A percentile compares a stretch with the other conserved stretches of the same genome.
phyloP scores from a whole-genome alignment of 2,888 invertebrate species.

The Phragmatobia fuliginosa region DNA sequence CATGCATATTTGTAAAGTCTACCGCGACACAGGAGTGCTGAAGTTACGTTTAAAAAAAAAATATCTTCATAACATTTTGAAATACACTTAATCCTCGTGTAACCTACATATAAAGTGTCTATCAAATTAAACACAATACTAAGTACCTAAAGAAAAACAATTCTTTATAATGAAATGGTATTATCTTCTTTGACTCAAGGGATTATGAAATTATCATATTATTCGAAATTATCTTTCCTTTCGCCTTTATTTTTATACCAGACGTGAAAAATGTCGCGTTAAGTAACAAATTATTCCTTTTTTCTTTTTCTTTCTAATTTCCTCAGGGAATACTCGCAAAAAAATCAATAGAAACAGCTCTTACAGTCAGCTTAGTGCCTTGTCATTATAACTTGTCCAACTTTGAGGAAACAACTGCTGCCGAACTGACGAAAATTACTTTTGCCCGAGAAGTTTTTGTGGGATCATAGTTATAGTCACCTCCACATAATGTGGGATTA shows the following conservation, averaged over 20 bases:
- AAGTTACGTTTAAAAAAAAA: too few relatives aligned
- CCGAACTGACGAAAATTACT: slow-evolving; percentile 3
- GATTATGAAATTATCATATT: neutral
- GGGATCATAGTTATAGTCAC: slow-evolving; percentile 4
- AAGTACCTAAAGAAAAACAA: neutral
- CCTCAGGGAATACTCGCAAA: neutral
- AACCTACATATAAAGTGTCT: neutral
- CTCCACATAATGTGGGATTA: neutral
- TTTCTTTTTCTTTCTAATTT: neutral
- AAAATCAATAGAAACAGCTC: neutral
- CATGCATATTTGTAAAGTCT: too few relatives aligned
- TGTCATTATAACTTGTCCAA: slow-evolving; percentile 17
- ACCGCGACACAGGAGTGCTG: too few relatives aligned
- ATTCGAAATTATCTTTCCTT: neutral
- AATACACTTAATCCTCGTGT: neutral
- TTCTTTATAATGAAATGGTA: neutral
- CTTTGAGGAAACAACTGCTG: slow-evolving; percentile 1
- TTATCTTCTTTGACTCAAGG: neutral
- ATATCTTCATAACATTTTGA: too few relatives aligned
- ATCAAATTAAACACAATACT: neutral
- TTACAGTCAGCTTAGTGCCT: slow-evolving; percentile 2
- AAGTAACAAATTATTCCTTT: neutral
- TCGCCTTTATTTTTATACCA: neutral
- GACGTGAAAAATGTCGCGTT: slow-evolving; percentile 6
- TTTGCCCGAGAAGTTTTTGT: slow-evolving; percentile 8